Evolutionary conservation across 2,888 invertebrate species (phyloP).

Genomic region (Ariolimax columbianus): DNA sequence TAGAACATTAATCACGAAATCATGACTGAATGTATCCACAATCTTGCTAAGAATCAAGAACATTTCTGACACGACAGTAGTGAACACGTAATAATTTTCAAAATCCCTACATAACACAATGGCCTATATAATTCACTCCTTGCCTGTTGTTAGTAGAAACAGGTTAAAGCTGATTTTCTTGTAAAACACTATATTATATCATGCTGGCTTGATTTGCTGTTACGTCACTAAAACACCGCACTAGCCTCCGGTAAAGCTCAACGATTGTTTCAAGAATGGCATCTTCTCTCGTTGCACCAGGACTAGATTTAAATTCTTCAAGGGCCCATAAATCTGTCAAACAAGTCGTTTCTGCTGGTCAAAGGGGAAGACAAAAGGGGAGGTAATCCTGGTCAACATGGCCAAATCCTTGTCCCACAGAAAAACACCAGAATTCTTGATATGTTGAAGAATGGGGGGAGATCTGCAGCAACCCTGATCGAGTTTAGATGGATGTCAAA

Average conservation of each 20-base stretch:
- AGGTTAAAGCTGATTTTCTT: too few relatives aligned
- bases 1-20: not conserved
- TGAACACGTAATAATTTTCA: too few relatives aligned
- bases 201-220: too few relatives aligned
- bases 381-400: constrained; percentile 32
- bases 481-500: constrained; percentile 24
- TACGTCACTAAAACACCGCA: not conserved
- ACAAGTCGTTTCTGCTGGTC: constrained; percentile 41
- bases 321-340: constrained; percentile 32
- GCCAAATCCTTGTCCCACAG: constrained; percentile 16
- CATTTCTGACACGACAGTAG: too few relatives aligned
- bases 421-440: constrained; percentile 14
- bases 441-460: constrained; percentile 45
- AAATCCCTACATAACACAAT: too few relatives aligned
- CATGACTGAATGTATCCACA: too few relatives aligned
- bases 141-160: too few relatives aligned
- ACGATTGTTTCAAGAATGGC: not conserved
- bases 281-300: not conserved
- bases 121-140: too few relatives aligned
- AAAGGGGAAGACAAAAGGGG: constrained; percentile 43
- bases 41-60: too few relatives aligned
- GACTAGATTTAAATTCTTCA: not conserved
- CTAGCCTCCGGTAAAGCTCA: not conserved
- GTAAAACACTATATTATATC: too few relatives aligned
- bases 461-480: constrained; percentile 23